These are phyloP conservation scores for Drosophila eohydei DNA, from an alignment of 2,888 invertebrate species.

Conservation along the genomic window DNA sequence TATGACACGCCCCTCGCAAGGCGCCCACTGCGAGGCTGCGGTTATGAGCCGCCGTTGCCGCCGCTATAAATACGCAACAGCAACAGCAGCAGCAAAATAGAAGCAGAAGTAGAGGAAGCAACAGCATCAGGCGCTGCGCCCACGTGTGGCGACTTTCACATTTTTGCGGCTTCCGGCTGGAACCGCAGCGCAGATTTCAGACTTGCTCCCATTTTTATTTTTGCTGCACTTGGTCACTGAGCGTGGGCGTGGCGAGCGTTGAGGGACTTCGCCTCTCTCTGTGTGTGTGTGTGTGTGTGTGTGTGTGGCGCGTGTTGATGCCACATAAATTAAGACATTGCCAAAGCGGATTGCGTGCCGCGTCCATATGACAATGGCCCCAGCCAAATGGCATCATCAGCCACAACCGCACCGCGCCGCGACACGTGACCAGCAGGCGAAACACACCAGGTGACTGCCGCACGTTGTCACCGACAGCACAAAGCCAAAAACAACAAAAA, in stretches of 20 bases:
- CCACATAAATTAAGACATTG: conserved; percentile 70
- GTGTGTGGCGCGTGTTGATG: conserved; percentile 51
- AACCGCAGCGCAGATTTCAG: conserved; percentile 12
- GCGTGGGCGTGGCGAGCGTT: conserved; percentile 9
- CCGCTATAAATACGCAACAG: conserved; percentile 39
- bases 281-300: not conserved
- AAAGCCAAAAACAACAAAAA: not conserved
- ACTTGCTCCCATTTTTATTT: not conserved
- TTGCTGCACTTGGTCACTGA: conserved; percentile 10
- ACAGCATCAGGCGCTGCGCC: conserved; percentile 17
- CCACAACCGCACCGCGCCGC: not conserved
- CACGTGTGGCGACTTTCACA: conserved; percentile 31
- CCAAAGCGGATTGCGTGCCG: conserved; percentile 50
- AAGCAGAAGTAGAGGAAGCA: too few relatives aligned
- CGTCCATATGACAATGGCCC: conserved; percentile 47
- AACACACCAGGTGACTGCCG: conserved; percentile 55
- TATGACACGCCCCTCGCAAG: not conserved
- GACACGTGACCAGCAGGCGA: conserved; percentile 65
- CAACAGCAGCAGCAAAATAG: not conserved
- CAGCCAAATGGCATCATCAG: conserved; percentile 52
- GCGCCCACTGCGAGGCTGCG: conserved; percentile 26
- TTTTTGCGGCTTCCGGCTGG: conserved; percentile 51
- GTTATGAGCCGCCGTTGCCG: conserved; percentile 48
- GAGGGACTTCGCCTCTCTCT: conserved; percentile 2
- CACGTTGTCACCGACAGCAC: conserved; percentile 63